Evolutionary conservation across 2,113 vertebrate species (phyloP), one percentile per base, ranked within the genome.

Genomic region (Chiloscyllium plagiosum): DNA sequence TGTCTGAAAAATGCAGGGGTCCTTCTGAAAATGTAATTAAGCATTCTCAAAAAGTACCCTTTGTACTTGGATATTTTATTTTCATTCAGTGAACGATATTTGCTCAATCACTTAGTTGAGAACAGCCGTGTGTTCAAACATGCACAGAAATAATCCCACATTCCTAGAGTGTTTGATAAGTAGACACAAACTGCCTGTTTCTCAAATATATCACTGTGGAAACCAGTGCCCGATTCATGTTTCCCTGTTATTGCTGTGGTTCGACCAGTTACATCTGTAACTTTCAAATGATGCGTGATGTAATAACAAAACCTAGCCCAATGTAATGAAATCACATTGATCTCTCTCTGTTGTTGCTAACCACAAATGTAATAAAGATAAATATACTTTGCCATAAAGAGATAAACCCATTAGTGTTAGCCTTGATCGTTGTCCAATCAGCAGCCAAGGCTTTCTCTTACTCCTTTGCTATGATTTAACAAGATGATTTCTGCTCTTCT

Each of bases 281-380:
- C 86, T 89, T 56, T 56, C 19, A 94, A 50, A 94, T 22, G 37
- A 42, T 42, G 92, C 69, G 92, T 42, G 37, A 47, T 94, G 66
- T 76, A 95, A 95, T 29, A 95, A 72, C 66, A 50, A 72, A 72
- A 95, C 26, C 47, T 52, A 42, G 37, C 94, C 15, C 19, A 26
- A 52, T 50, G 94, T 95, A 95, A 95, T 96, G 97, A 98, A 98
- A 97, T 98, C 97, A 97, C 97, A 98, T 98, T 98, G 98, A 98
- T 98, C 97, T 97, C 97, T 97, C 97, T 96, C 98, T 98, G 98
- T 97, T 97, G 97, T 96, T 95, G 97, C 97, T 97, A 98, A 98
- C 98, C 98, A 97, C 98, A 98, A 97, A 97, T 97, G 97, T 98
- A 98, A 98, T 98, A 98, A 98, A 98, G 97, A 97, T 97, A 98